Conservation (phyloP, 2,797 vertebrate genomes). For the Tragelaphus eurycerus region DNA sequence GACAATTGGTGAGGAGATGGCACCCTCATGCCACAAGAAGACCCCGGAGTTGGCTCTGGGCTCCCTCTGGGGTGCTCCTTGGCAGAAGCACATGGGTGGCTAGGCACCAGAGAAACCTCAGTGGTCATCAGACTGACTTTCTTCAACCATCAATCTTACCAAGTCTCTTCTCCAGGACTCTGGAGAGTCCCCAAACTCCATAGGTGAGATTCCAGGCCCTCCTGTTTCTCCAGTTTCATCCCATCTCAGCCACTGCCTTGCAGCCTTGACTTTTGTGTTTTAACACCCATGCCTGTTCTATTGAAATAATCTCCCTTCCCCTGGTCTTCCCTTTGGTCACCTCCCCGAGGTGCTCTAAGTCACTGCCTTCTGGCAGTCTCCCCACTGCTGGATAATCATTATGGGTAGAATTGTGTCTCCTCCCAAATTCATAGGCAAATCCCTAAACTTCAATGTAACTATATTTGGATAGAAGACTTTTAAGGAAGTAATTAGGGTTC, state of each 20-base stretch:
- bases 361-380: not conserved
- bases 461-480: not conserved
- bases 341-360: too few relatives aligned
- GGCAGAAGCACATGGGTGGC: accelerated
- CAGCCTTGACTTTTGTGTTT: not conserved
- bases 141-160: not conserved
- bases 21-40: not conserved
- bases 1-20: not conserved
- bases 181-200: accelerated
- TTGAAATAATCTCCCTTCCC: not conserved
- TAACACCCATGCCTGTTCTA: not conserved
- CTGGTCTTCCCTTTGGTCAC: not conserved
- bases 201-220: too few relatives aligned
- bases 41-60: not conserved
- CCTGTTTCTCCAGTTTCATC: not conserved
- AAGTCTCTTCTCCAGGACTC: not conserved
- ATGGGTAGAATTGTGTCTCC: too few relatives aligned
- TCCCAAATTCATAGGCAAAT: not conserved
- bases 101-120: accelerated
- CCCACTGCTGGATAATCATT: not conserved
- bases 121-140: accelerated
- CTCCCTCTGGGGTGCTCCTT: accelerated
- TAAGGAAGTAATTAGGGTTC: not conserved
- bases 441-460: not conserved
- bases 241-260: not conserved